Evolutionary conservation across 2,888 invertebrate genomes (phyloP).

Genomic region (Ormyrus nitidulus): DNA sequence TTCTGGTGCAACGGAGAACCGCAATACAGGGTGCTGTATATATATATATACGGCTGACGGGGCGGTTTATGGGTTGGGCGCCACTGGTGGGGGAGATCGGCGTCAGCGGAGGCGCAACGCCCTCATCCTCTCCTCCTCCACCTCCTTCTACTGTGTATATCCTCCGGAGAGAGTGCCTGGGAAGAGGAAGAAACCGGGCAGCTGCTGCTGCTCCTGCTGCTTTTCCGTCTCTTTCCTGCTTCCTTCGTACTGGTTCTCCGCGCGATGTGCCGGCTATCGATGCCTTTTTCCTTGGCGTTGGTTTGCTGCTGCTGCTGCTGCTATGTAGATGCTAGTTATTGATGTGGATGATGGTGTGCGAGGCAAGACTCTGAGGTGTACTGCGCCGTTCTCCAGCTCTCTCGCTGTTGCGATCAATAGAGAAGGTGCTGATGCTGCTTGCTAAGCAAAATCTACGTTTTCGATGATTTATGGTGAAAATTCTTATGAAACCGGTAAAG

Average conservation of each 20-base stretch:
- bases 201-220: constrained; percentile 35
- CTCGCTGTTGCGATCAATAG: too few species aligned
- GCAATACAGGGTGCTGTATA: constrained; percentile 45
- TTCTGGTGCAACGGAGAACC: constrained; percentile 60
- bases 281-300: neutral
- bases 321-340: neutral
- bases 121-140: constrained; percentile 44
- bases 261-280: neutral
- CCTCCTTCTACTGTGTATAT: constrained; percentile 31
- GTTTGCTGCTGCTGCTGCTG: neutral
- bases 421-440: too few species aligned
- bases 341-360: neutral
- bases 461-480: too few species aligned
- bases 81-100: constrained; percentile 50
- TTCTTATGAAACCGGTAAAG: too few species aligned
- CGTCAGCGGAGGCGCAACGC: constrained; percentile 46
- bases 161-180: neutral
- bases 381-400: too few species aligned
- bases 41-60: constrained; percentile 55
- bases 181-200: constrained; percentile 21
- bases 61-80: constrained; percentile 56
- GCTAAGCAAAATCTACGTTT: too few species aligned
- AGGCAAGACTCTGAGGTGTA: neutral
- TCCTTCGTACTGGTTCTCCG: neutral
- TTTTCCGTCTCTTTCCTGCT: neutral